Conservation (phyloP, 2,113 vertebrate species). For the Anser cygnoides region DNA sequence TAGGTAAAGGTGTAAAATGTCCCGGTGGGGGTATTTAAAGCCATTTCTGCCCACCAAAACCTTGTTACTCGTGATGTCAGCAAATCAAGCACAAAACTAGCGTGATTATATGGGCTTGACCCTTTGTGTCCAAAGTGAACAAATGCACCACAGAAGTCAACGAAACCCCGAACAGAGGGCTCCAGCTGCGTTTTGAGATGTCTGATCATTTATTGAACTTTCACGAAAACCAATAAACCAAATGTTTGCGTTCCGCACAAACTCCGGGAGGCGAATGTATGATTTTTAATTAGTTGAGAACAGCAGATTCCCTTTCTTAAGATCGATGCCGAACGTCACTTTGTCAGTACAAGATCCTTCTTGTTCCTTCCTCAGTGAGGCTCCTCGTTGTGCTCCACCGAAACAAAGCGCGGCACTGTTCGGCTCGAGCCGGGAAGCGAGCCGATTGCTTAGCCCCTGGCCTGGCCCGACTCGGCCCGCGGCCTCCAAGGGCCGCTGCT, state of each 20-base stretch:
- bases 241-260: background rate
- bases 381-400: background rate
- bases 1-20: background rate
- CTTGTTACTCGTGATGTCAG: background rate
- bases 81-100: background rate
- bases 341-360: conserved; percentile 16
- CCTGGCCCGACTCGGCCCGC: background rate
- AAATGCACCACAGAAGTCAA: accelerated
- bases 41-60: background rate
- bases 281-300: background rate
- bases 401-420: conserved; percentile 65
- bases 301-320: conserved; percentile 12
- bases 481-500: background rate
- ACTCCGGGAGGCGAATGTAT: accelerated
- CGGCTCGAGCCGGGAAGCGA: conserved; percentile 29
- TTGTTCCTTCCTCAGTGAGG: conserved; percentile 67
- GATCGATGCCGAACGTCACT: background rate
- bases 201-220: background rate
- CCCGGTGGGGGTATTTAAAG: background rate
- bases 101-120: accelerated
- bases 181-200: background rate
- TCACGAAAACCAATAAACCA: background rate
- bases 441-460: conserved; percentile 68
- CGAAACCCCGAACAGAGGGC: accelerated
- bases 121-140: background rate